phyloP scores from a whole-genome alignment of 2,888 invertebrate species.

The Deilephila porcellus region DNA sequence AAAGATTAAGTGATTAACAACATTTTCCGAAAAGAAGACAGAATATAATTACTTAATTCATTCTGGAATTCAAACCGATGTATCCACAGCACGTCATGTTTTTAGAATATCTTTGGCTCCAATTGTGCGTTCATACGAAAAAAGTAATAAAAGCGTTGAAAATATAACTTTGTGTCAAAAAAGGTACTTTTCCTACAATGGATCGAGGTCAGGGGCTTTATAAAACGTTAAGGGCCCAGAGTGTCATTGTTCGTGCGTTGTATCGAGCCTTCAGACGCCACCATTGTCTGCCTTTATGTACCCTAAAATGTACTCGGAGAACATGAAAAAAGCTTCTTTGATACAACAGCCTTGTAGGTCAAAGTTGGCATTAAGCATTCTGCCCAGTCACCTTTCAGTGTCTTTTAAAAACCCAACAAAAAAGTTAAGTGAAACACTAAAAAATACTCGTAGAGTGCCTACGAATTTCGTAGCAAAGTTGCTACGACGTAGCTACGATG shows the following conservation, averaged over 20 bases:
- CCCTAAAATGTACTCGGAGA: conserved; percentile 13
- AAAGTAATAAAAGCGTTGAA: not conserved
- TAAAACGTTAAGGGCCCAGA: conserved; percentile 24
- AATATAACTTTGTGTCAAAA: conserved; percentile 19
- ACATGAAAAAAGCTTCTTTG: conserved; percentile 9
- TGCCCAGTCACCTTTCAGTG: not conserved
- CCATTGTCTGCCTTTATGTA: conserved; percentile 22
- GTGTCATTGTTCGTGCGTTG: conserved; percentile 26
- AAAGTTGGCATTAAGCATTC: not conserved
- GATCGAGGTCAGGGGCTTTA: conserved; percentile 43
- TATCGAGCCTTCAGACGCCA: conserved; percentile 23
- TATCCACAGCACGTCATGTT: too few species aligned
- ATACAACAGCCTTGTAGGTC: not conserved
- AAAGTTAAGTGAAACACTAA: not conserved
- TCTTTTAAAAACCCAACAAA: too few species aligned
- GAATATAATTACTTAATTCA: not conserved
- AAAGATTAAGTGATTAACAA: too few species aligned
- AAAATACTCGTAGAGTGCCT: conserved; percentile 41
- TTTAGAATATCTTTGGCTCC: not conserved
- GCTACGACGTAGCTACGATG: conserved; percentile 49
- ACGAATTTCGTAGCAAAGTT: conserved; percentile 50
- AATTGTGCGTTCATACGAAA: not conserved
- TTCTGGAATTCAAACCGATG: too few species aligned
- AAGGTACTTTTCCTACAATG: conserved; percentile 41
- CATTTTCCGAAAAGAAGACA: too few species aligned